Base-by-base conservation (phyloP, 1,140 invertebrate species). In the Leptopilina boulardi region DNA sequence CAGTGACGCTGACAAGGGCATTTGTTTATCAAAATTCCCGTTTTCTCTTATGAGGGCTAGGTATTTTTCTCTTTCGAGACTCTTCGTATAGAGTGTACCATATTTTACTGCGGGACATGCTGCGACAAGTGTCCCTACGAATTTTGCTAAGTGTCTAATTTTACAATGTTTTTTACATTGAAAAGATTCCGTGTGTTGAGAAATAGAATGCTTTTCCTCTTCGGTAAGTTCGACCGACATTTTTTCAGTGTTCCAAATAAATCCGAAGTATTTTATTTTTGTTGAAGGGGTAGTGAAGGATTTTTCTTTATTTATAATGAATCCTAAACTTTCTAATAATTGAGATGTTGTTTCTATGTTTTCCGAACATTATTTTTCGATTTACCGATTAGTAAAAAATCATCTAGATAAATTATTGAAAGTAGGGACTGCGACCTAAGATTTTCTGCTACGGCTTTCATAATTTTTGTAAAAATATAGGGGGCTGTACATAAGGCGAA, bases 21-120 rank as follows among this genome's bases (percentile, higher is more conserved):
- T 59, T 21, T 21, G 54, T 26, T 59, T 59, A 51, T 76, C 38
- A 8, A 70, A 76, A 54, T 76, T 71, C 0, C 23, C 23, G 1
- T 76, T 54, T 9, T 51, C 47, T 18, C 18, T 56, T 76, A 44
- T 30, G 4, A 79, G 41, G 1, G 75, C 73, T 10, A 79, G 42
- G 11, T 54, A 77, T 72, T 81, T 81, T 73, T 75, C 74, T 42
- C 73, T 70, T 70, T 83, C 79, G 1, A 79, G 30, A 4, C 34
- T 15, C 26, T 79, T 81, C 2, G 73, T 79, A 30, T 81, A 77
- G 11, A 77, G 21, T 44, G 26, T 75, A 1, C 77, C 75, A 44
- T 79, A 81, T 13, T 21, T 44, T 1, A 81, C 54, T 3, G 79
- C 79, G 34, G 73, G 70, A 44, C 80, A 83, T 26, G 79, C 82